Conservation (phyloP, 2,888 invertebrate genomes). For the Rhimphoctona megacephalus region DNA sequence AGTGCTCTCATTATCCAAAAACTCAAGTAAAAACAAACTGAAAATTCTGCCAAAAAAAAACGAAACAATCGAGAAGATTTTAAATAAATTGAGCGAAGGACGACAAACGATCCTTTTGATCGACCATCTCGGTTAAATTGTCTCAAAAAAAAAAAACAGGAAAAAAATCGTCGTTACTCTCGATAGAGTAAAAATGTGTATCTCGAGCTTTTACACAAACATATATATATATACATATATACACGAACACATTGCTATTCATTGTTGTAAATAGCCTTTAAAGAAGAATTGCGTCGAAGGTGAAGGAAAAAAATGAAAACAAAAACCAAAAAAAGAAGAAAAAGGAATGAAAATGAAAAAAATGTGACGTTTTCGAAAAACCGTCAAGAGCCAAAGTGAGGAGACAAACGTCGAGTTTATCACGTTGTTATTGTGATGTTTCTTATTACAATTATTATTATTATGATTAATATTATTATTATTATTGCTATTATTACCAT, state of each 20-base stretch:
- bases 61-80: background rate
- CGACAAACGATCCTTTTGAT: background rate
- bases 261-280: slow-evolving; percentile 80
- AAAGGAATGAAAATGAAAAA: background rate
- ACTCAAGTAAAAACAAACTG: background rate
- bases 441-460: slow-evolving; percentile 74
- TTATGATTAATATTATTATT: slow-evolving; percentile 63
- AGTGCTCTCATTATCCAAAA: background rate
- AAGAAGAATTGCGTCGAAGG: slow-evolving; percentile 54
- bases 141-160: background rate
- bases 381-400: slow-evolving; percentile 58
- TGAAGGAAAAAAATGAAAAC: slow-evolving; percentile 16
- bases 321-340: slow-evolving; percentile 32
- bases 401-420: slow-evolving; percentile 57
- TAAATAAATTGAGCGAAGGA: background rate
- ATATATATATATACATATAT: slow-evolving; percentile 18
- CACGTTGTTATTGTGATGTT: slow-evolving; percentile 77
- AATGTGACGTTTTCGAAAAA: slow-evolving; percentile 22
- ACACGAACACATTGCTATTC: slow-evolving; percentile 63
- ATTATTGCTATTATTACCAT: slow-evolving; percentile 53
- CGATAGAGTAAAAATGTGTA: slow-evolving; percentile 15
- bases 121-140: background rate
- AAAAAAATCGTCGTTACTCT: background rate
- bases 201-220: slow-evolving; percentile 50
- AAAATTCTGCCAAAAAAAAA: background rate